Evolutionary conservation across 1,140 invertebrate genomes (phyloP).

Genomic region (Diploscapter pachys): DNA sequence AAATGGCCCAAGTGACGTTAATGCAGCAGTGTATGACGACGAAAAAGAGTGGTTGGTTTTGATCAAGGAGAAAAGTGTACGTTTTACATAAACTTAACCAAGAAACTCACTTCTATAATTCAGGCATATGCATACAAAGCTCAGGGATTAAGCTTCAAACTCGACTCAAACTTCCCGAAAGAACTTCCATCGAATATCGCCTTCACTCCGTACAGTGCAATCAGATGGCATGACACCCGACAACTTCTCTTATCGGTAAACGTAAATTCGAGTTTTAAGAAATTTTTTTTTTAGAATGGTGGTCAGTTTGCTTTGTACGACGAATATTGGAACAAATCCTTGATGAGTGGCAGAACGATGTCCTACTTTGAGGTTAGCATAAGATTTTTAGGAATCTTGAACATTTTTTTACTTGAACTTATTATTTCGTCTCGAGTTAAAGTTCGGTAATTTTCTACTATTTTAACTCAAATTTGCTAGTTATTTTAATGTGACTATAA

Average conservation of each 20-base stretch:
- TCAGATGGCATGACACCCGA: constrained; percentile 29
- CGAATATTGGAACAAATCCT: constrained; percentile 33
- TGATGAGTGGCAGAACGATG: constrained; percentile 22
- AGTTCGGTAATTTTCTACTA: too few species aligned
- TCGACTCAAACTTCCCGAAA: constrained; percentile 17
- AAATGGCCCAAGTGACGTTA: neutral
- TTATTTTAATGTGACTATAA: too few species aligned
- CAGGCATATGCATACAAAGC: constrained; percentile 19
- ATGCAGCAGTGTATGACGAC: constrained; percentile 23
- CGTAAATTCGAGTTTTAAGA: neutral
- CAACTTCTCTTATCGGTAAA: constrained; percentile 22
- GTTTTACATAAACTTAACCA: constrained; percentile 2
- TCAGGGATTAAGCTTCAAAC: neutral
- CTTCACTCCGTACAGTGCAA: constrained; percentile 20
- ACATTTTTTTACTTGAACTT: too few species aligned
- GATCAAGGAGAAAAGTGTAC: constrained; percentile 10
- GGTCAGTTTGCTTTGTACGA: constrained; percentile 29
- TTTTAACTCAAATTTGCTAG: too few species aligned
- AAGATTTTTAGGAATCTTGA: too few species aligned
- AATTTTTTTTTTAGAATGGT: constrained; percentile 20
- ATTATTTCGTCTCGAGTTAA: too few species aligned
- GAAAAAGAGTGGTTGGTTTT: constrained; percentile 22
- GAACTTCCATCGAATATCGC: constrained; percentile 19
- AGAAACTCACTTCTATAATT: neutral
- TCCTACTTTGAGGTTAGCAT: constrained; percentile 19